These are phyloP conservation scores for Antheraea pernyi DNA, from an alignment of 1,140 invertebrate genomes.

Conservation along the genomic window DNA sequence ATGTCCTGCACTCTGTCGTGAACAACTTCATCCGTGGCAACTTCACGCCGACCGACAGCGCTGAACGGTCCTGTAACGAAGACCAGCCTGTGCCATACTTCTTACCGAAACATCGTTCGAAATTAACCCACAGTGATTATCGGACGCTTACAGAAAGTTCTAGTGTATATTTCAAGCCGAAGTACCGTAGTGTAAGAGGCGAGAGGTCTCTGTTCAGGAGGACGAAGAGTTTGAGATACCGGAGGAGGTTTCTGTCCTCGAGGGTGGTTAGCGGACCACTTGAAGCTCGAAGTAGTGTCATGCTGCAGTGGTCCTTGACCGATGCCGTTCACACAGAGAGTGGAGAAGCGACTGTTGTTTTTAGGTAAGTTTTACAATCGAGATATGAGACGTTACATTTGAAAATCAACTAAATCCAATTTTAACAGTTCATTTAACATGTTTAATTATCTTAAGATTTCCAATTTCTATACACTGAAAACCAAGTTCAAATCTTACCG, in stretches of 20 bases:
- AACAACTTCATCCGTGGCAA: constrained; percentile 56
- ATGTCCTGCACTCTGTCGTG: constrained; percentile 59
- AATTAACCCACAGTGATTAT: constrained; percentile 44
- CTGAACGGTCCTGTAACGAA: constrained; percentile 55
- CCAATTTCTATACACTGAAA: no score
- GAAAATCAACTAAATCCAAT: no score
- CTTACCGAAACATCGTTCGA: constrained; percentile 52
- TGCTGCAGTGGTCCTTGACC: constrained; percentile 58
- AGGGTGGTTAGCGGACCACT: constrained; percentile 59
- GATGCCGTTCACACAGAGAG: constrained; percentile 53
- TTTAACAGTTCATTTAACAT: no score
- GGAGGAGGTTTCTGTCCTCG: constrained; percentile 48
- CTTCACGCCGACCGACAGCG: constrained; percentile 61
- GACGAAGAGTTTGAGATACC: constrained; percentile 37
- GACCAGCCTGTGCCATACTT: constrained; percentile 56
- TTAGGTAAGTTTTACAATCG: constrained; percentile 55
- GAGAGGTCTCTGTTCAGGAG: constrained; percentile 43
- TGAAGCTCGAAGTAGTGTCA: constrained; percentile 39
- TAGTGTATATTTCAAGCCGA: constrained; percentile 59
- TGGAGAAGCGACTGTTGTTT: constrained; percentile 65
- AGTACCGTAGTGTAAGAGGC: constrained; percentile 41
- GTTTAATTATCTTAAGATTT: no score
- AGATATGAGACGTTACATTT: background rate
- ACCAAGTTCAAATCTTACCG: no score
- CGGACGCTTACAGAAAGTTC: constrained; percentile 35